Base-by-base conservation (phyloP, 1,140 invertebrate genomes). In the Brachystomella parvula region DNA sequence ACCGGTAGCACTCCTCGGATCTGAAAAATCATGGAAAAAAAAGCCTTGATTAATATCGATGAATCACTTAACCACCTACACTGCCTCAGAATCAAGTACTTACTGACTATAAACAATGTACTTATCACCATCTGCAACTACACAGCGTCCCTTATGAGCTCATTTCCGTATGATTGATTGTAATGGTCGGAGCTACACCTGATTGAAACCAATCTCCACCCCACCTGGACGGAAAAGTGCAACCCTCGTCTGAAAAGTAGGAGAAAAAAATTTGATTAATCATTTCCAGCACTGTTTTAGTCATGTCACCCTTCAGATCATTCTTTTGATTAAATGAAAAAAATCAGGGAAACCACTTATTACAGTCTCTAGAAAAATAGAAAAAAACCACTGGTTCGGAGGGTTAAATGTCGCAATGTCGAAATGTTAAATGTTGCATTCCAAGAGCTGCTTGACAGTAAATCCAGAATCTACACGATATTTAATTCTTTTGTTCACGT, bases 201-300 rank as follows among this genome's bases (percentile, higher is more conserved):
- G 86, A 87, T 77, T 88, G 87, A 78, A 89, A 89, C 88, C 88
- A 90, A 47, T 80, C 80, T 33, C 89, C 88, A 29, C 84, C 82
- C 87, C 87, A 90, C 69, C 82, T 79, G 44, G 80, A 77, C 15
- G 87, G 87, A 76, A 90, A 89, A 63, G 83, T 82, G 77, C 88
- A 90, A 61, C 35, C 47, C 39, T 70, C 69, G 32, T 58, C 65
- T 60, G 58, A 12, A n/a, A 32, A 60, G 9, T 6, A 6, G 12
- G 31, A 60, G 3, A 9, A 60, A 60, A 60, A 24, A 9, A 24
- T 53, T 53, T 53, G 6, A 26, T 6, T 53, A 17, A 53, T 15
- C 12, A 53, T n/a, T n/a, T n/a, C n/a, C 21, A 15, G 15, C 15
- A 15, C 44, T 15, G 44, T 47, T 15, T 47, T 21, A 47, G 15